Evolutionary conservation across 2,113 vertebrate genomes (phyloP), one percentile per base, ranked within the genome.

Genomic region (Pogona vitticeps): DNA sequence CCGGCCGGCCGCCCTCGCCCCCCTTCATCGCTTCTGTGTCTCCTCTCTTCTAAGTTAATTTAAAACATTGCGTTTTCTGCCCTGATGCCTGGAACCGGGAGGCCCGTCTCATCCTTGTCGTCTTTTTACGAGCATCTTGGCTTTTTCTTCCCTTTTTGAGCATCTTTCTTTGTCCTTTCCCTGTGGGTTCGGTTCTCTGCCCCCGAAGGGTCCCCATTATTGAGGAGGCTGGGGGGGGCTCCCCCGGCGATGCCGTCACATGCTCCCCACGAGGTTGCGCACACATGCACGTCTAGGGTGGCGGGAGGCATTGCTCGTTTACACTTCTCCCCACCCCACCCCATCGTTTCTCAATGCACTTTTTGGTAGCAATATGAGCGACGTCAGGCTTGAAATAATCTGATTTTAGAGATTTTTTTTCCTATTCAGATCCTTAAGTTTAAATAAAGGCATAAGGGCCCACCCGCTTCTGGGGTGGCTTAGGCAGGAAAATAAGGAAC

Each of bases 31-130:
- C 87, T 90, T 95, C 93, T 90, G 90, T 91, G 88, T 93, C 90
- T 92, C 59, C 59, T 63, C 61, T 63, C 89, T 92, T n/a, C 52
- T 94, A 93, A 93, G 90, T 95, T 95, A 95, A 95, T 94, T 94
- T 94, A 94, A 80, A 92, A 63, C 23, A 92, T 46, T 92, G 92
- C 91, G 88, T 92, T 88, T 93, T 90, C 8, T 83, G 92, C 91
- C 91, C 88, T 80, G 82, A 79, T 85, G 90, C 91, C 91, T 90
- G 91, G 4, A 21, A 3, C 10, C 36, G 38, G 20, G 31, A 31
- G 56, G 17, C n/a, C 86, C 90, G 12, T 67, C 81, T 90, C 90
- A 82, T 85, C 88, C 89, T 79, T 88, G 86, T 85, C 56, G 84
- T 87, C 38, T 87, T 89, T 36, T 88, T 83, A 67, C 91, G 91